Conservation (phyloP, 2,113 vertebrate genomes). For the Sorex fumeus region DNA sequence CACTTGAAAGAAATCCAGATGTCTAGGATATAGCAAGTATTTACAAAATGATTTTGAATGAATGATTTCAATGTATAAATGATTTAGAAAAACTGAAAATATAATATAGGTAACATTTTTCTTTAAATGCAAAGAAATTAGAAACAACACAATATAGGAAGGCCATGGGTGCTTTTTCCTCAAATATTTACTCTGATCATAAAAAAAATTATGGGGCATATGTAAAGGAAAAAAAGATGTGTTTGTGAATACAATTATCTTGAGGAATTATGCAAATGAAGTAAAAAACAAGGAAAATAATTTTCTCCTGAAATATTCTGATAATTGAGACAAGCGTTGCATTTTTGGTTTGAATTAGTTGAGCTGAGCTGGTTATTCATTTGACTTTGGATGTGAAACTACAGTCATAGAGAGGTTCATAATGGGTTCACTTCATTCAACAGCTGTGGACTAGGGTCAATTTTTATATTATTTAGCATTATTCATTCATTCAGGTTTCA, state of each 20-base stretch:
- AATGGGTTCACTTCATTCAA: conserved; percentile 65
- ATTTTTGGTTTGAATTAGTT: conserved; percentile 72
- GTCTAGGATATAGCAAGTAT: background rate
- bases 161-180: background rate
- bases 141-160: conserved; percentile 55
- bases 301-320: conserved; percentile 75
- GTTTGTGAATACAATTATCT: conserved; percentile 80
- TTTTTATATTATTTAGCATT: conserved; percentile 75
- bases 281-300: conserved; percentile 73
- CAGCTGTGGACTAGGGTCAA: conserved; percentile 51
- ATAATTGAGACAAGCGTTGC: conserved; percentile 72
- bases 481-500: conserved; percentile 63
- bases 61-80: conserved; percentile 4
- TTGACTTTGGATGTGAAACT: conserved; percentile 17
- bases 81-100: conserved; percentile 20
- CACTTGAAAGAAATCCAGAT: conserved; percentile 29
- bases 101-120: background rate
- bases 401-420: background rate
- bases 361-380: conserved; percentile 29
- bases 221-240: conserved; percentile 65
- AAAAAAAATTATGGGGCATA: conserved; percentile 60
- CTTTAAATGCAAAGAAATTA: conserved; percentile 49
- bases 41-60: conserved; percentile 41
- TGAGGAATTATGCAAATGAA: conserved; percentile 72
- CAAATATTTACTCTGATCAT: conserved; percentile 71